Percentiles rank a stretch among this genome's conserved stretches.
Evolutionary conservation across 2,888 invertebrate species (phyloP).

Genomic region (Torymus aiolomorphi): DNA sequence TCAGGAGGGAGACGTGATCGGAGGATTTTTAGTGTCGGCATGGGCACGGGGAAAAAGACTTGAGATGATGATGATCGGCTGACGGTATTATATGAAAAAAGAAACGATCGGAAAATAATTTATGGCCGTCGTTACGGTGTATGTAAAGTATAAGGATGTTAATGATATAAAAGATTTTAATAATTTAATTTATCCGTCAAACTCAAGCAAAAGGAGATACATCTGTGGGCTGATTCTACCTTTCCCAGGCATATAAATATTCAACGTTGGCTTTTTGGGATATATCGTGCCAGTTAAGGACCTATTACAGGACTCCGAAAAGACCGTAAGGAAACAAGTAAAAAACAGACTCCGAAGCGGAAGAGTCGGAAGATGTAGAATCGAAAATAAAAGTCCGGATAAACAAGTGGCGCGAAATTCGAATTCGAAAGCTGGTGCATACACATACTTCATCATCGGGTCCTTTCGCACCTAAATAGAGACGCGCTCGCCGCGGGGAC

Average conservation of each 20-base stretch:
- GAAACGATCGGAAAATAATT: too few relatives aligned
- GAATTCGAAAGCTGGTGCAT: conserved; percentile 39
- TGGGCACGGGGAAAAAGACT: too few relatives aligned
- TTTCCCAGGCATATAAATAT: conserved; percentile 23
- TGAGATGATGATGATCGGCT: too few relatives aligned
- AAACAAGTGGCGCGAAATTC: conserved; percentile 47
- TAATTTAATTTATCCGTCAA: conserved; percentile 2
- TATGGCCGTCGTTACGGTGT: too few relatives aligned
- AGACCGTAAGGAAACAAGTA: background rate
- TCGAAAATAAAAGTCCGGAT: background rate
- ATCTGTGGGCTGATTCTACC: conserved; percentile 7
- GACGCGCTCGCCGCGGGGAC: background rate
- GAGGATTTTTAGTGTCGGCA: too few relatives aligned
- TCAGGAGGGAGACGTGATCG: too few relatives aligned
- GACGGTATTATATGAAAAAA: too few relatives aligned
- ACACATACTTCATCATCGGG: conserved; percentile 17
- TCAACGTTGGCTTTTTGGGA: conserved; percentile 12
- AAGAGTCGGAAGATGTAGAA: background rate
- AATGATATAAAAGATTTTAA: background rate
- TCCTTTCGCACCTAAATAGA: conserved; percentile 35
- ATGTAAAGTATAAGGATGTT: too few relatives aligned
- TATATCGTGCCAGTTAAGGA: conserved; percentile 21
- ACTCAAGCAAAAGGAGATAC: background rate
- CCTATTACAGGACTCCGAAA: conserved; percentile 6
- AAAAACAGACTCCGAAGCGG: background rate